A percentile compares a stretch with the other conserved stretches of the same genome.
These are phyloP conservation scores for Lutraria rhynchaena DNA, from an alignment of 1,140 invertebrate genomes.

Conservation along the genomic window DNA sequence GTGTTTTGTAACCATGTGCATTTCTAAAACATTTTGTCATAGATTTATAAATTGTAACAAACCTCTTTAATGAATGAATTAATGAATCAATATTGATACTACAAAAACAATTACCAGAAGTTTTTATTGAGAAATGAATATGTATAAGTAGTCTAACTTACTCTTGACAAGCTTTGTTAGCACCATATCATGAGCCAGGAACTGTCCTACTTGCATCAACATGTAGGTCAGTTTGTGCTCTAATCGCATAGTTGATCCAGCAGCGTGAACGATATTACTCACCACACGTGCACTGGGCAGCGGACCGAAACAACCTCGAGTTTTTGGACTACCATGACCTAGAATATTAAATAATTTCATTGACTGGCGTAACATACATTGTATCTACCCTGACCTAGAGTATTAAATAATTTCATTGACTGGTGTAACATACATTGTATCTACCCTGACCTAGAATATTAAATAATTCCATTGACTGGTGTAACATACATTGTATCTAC, in stretches of 20 bases:
- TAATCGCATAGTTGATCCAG: background rate
- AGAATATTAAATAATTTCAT: background rate
- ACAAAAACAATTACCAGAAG: no score
- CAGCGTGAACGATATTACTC: constrained; percentile 40
- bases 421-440: no score
- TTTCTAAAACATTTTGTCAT: no score
- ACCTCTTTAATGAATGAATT: constrained; percentile 1
- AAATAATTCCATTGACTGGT: no score
- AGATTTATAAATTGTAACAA: background rate
- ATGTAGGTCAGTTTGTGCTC: background rate
- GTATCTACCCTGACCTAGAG: no score
- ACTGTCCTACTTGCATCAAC: constrained; percentile 50
- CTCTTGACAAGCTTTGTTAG: constrained; percentile 20
- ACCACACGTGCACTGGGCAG: constrained; percentile 47
- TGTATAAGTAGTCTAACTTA: background rate
- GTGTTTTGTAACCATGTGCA: no score
- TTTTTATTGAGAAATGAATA: background rate
- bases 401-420: no score
- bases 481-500: no score
- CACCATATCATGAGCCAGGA: constrained; percentile 49
- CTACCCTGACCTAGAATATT: no score
- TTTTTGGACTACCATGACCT: constrained; percentile 7
- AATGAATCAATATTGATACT: background rate
- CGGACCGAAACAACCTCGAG: constrained; percentile 20
- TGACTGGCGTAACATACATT: no score